Base-by-base conservation (phyloP, 2,888 invertebrate species). In the Lottia gigantea region DNA sequence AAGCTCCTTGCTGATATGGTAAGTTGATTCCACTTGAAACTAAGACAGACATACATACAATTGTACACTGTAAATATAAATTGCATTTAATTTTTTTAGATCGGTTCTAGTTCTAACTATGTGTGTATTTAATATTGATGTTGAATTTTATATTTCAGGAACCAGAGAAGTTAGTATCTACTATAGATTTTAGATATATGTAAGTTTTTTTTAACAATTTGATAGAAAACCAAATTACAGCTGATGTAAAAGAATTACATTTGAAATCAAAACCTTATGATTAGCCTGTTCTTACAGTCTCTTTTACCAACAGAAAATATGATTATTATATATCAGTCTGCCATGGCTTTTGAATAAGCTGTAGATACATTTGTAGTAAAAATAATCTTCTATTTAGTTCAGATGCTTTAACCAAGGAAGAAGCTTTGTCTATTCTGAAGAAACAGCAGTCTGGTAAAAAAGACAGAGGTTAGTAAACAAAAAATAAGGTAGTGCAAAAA, bases 81-180 rank as follows among this genome's bases (percentile, higher is more conserved):
- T 31, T 31, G 3, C 2, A 40, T 40, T 40, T 40, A 4, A 40
- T 40, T 40, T 40, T 40, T 8, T 11, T 40, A 8, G 11, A 8
- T 8, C 1, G 11, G 14, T 55, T 55, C 19, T 23, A 49, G 49
- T 49, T 49, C 19, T n/a, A 12, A 14, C 4, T 49, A 12, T 49
- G 0, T 55, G n/a, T 55, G n/a, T 55, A 55, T 55, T 55, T 7
- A 55, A 55, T 14, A 19, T 8, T 14, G 0, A 45, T 46, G 11
- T 45, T 26, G 40, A 47, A 16, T 69, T 62, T 31, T 61, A 63
- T 66, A 63, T 74, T 80, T 23, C 71, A 88, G 88, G 92, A 92
- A 74, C 95, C 96, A 0, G 94, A 96, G 90, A 91, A 93, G 85
- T 89, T 96, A 46, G 93, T 95, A n/a, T 93, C 94, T 0, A 92